Conservation (phyloP, 2,113 vertebrate species). For the Tupaia chinensis region DNA sequence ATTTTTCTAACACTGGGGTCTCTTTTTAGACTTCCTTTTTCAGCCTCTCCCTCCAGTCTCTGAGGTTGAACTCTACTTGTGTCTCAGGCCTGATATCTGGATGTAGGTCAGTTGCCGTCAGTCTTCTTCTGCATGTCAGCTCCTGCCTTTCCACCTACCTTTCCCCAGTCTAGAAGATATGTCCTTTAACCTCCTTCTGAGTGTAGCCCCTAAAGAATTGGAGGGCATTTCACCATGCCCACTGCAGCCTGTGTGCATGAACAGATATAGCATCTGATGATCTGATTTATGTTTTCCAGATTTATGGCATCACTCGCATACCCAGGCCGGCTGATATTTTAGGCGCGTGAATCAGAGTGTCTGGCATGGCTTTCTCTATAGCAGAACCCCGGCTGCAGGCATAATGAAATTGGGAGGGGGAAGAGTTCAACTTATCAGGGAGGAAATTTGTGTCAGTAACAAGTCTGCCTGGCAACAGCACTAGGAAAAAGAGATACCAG, state of each 20-base stretch:
- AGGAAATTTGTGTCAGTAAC: conserved; percentile 70
- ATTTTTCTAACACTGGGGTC: not conserved
- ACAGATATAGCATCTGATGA: conserved; percentile 53
- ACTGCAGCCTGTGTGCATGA: not conserved
- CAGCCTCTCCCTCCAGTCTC: not conserved
- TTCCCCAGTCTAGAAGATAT: not conserved
- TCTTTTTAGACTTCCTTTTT: not conserved
- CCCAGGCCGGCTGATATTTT: conserved; percentile 75
- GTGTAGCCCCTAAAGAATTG: too few relatives aligned
- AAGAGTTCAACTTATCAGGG: conserved; percentile 58
- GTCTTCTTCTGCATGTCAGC: not conserved
- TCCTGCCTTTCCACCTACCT: not conserved
- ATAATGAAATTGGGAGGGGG: conserved; percentile 65
- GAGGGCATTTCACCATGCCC: not conserved
- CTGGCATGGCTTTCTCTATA: conserved; percentile 71
- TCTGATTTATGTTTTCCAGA: conserved; percentile 76
- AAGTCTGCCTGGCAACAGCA: conserved; percentile 75
- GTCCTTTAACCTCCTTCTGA: not conserved
- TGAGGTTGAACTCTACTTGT: not conserved
- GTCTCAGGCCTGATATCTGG: not conserved
- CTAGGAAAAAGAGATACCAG: conserved; percentile 30
- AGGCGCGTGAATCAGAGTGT: conserved; percentile 64
- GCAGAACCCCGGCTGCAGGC: conserved; percentile 65
- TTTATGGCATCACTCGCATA: conserved; percentile 66
- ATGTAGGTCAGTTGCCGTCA: not conserved